Evolutionary conservation across 2,113 vertebrate genomes (phyloP).

Genomic region (Talpa occidentalis): DNA sequence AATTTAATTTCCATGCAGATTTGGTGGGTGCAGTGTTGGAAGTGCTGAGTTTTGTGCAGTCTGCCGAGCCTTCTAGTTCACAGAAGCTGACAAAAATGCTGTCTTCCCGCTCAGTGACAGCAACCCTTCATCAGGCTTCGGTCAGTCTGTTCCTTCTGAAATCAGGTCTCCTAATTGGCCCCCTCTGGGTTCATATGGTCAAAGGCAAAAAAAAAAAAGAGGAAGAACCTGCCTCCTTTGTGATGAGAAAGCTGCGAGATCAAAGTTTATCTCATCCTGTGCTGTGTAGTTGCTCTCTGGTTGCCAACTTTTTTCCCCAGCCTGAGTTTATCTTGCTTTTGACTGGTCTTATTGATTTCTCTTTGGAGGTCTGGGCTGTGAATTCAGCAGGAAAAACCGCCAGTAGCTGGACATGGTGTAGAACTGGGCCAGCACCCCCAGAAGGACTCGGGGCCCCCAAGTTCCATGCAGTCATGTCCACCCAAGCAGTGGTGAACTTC

Average conservation of each 20-base stretch:
- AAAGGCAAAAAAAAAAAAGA: slow-evolving; percentile 49
- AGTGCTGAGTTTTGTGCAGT: slow-evolving; percentile 94
- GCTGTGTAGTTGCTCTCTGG: neutral
- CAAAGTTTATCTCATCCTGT: neutral
- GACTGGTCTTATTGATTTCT: slow-evolving; percentile 59
- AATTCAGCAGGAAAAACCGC: slow-evolving; percentile 90
- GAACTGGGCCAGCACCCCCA: slow-evolving; percentile 92
- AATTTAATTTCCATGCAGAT: slow-evolving; percentile 99
- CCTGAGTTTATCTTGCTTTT: neutral
- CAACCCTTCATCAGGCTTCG: slow-evolving; percentile 70
- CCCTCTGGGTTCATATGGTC: slow-evolving; percentile 41
- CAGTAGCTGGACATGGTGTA: slow-evolving; percentile 90
- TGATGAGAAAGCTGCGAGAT: slow-evolving; percentile 32
- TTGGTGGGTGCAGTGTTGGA: slow-evolving; percentile 89
- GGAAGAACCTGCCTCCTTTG: neutral
- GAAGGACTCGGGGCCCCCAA: slow-evolving; percentile 89
- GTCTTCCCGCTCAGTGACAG: slow-evolving; percentile 57
- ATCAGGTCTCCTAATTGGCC: slow-evolving; percentile 28
- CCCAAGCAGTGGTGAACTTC: slow-evolving; percentile 91
- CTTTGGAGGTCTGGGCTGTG: slow-evolving; percentile 91
- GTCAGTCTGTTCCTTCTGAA: slow-evolving; percentile 68
- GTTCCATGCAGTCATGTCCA: slow-evolving; percentile 88
- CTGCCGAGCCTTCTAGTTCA: slow-evolving; percentile 85
- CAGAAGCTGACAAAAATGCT: slow-evolving; percentile 81
- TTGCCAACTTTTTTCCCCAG: neutral